Evolutionary conservation across 2,888 invertebrate species (phyloP), one percentile per base, ranked within the genome.

Genomic region (Cosmia pyralina): DNA sequence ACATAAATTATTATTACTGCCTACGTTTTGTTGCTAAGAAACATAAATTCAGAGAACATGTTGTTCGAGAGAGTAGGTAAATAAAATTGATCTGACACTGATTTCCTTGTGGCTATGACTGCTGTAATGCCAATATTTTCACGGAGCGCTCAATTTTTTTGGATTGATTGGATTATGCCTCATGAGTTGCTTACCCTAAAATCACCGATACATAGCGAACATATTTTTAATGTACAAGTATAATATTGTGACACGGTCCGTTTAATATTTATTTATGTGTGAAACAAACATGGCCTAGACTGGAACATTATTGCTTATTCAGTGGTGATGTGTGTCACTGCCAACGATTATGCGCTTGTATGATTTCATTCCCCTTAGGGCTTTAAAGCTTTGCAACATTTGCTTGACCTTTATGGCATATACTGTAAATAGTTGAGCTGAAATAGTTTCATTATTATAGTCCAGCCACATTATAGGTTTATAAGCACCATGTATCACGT

Each of bases 261-360:
- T 89, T 92, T 87, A 86, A 88, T 90, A 90, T 92, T 91, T 91
- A 92, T 92, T 91, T 91, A 91, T 89, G 90, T 91, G 88, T 86
- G 85, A 92, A 91, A 89, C 89, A 89, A 91, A 91, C 85, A 88
- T 87, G 88, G 88, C 87, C 89, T 90, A 90, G 88, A 87, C 86
- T 85, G 84, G 86, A 87, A 86, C 86, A 90, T 92, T 92, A 93
- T 92, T 91, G 90, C 90, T 92, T 89, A 90, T 90, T 91, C 90
- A 92, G 88, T 86, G 88, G 88, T 88, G 88, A 94, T 92, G 90
- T 93, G 89, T 94, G 93, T 94, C 94, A 94, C 93, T 94, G 95
- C 90, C 92, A 93, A 90, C 91, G 90, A 94, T 93, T 92, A 93
- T 89, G 85, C 90, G 91, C 92, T 90, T 86, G 85, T 90, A 88